phyloP scores from a whole-genome alignment of 1,140 invertebrate species.

The Apis dorsata region DNA sequence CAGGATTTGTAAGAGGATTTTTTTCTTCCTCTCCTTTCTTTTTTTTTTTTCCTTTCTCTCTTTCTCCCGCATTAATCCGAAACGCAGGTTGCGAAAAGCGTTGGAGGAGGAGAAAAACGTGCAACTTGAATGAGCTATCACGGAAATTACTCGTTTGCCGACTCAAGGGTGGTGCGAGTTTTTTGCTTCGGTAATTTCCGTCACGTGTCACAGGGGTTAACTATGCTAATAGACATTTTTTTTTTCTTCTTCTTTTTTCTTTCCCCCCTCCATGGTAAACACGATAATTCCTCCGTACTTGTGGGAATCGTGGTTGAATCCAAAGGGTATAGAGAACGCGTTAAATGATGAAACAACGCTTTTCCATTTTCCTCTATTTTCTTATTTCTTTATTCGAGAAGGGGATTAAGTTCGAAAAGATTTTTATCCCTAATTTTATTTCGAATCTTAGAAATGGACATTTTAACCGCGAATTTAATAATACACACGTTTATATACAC shows the following conservation, averaged over 20 bases:
- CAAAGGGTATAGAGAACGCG: background rate
- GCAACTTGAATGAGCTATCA: background rate
- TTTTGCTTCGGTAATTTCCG: constrained; percentile 8
- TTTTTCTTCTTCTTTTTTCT: background rate
- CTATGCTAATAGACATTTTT: background rate
- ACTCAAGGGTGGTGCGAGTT: background rate
- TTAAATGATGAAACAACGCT: background rate
- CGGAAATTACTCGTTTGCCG: constrained; percentile 30
- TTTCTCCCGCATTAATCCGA: background rate
- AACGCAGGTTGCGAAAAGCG: background rate
- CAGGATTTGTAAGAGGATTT: background rate
- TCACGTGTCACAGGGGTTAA: background rate
- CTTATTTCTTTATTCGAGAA: background rate
- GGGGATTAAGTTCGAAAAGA: too few species aligned
- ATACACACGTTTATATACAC: too few species aligned
- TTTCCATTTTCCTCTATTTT: background rate
- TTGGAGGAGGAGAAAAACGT: too few species aligned
- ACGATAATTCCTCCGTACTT: too few species aligned
- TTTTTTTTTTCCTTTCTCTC: too few species aligned
- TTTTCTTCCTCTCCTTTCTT: too few species aligned
- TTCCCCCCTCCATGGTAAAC: background rate
- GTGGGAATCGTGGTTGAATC: too few species aligned
- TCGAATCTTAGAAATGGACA: too few species aligned
- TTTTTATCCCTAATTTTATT: too few species aligned
- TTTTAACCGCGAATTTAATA: too few species aligned